Base-by-base conservation (phyloP, 2,797 vertebrate species). In the Sebastiscus tertius region DNA sequence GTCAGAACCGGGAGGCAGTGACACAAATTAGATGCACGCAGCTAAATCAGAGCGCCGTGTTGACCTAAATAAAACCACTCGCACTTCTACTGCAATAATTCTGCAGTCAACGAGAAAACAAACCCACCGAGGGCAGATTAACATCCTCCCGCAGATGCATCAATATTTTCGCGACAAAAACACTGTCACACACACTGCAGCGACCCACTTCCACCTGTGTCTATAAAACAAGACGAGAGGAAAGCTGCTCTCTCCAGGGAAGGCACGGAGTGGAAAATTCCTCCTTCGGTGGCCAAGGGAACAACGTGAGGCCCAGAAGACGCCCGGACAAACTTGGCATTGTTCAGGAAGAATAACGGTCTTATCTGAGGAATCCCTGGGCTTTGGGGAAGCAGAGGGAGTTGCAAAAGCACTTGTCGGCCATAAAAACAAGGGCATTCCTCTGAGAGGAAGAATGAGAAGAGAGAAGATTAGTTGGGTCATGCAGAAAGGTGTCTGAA, bases 181-280 rank as follows among this genome's bases (percentile, higher is more conserved):
- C 66, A 8, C 11, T 20, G 63, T 87, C 85, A 64, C 84, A 74
- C 1, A 73, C 36, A 88, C 85, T n/a, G 68, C 77, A 55, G 52
- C 89, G 86, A 88, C 86, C 89, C 71, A 88, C 60, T 88, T 89
- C 85, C 89, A 93, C 89, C 86, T 90, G 88, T 77, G 89, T 88
- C 86, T 87, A 84, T 82, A 86, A 91, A 87, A 89, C 88, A 83
- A 83, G 84, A 75, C 8, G 3, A 82, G 75, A 55, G 69, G 60
- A 84, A 80, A 82, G 78, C 75, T 36, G 64, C 39, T 63, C 87
- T 85, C 91, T 66, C 75, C 79, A 12, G 85, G 85, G 81, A 82
- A 81, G 64, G 26, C 66, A 36, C 75, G 0, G 10, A 85, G 65
- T 85, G 93, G 90, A 94, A 94, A 89, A 91, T 92, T 93, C 89